Evolutionary conservation across 2,113 vertebrate species (phyloP).

Genomic region (Prochilodus magdalenae): DNA sequence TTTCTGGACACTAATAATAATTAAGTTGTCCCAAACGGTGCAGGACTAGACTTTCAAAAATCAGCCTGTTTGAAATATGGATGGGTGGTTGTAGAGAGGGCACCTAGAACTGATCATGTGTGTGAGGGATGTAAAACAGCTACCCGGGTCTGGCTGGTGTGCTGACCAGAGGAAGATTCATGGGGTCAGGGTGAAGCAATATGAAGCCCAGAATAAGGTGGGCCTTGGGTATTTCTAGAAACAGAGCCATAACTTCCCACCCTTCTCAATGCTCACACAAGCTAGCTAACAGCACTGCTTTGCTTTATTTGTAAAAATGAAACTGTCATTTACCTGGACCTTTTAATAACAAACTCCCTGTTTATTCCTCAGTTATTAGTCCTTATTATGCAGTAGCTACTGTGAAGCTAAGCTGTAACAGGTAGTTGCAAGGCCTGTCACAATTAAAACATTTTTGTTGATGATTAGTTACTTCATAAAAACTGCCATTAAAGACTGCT

Average conservation of each 20-base stretch:
- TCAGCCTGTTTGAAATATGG: neutral
- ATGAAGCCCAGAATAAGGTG: neutral
- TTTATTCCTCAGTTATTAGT: too few relatives aligned
- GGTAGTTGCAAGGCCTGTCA: too few relatives aligned
- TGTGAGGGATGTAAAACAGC: neutral
- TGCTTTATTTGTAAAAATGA: neutral
- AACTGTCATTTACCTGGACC: neutral
- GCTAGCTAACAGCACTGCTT: neutral
- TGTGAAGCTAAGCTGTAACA: too few relatives aligned
- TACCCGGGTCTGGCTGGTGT: neutral
- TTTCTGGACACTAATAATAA: too few relatives aligned
- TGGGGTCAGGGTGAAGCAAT: neutral
- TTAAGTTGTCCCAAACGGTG: too few relatives aligned
- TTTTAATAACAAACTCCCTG: too few relatives aligned
- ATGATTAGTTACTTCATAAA: too few relatives aligned
- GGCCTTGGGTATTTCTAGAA: neutral
- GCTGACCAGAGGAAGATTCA: neutral
- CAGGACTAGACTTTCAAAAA: neutral
- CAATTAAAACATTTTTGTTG: too few relatives aligned
- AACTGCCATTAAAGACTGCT: too few relatives aligned
- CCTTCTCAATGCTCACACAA: neutral
- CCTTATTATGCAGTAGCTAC: too few relatives aligned
- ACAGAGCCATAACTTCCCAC: constrained; percentile 2
- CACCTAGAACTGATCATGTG: neutral
- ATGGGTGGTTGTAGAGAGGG: neutral